phyloP scores from a whole-genome alignment of 2,888 invertebrate species.

The Allygus modestus region DNA sequence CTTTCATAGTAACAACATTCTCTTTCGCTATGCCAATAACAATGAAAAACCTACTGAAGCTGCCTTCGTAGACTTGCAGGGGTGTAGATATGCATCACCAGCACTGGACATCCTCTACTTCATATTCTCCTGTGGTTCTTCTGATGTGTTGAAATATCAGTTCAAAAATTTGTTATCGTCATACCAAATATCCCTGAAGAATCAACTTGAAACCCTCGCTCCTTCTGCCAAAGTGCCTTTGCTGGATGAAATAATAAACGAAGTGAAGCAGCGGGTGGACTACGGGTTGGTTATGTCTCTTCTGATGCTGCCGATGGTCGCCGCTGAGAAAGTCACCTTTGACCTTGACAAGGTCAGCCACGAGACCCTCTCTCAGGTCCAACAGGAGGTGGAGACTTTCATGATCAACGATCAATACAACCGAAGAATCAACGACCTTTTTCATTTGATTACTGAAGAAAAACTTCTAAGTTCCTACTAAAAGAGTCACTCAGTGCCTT shows the following conservation, averaged over 20 bases:
- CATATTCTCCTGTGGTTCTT: conserved; percentile 68
- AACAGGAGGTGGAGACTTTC: not conserved
- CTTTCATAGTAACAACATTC: conserved; percentile 69
- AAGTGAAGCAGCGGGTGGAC: conserved; percentile 65
- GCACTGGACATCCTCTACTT: conserved; percentile 70
- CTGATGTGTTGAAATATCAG: conserved; percentile 67
- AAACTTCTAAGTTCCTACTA: not conserved
- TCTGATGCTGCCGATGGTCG: conserved; percentile 66
- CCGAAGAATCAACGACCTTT: not conserved
- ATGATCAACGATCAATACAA: not conserved
- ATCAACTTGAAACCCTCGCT: conserved; percentile 64
- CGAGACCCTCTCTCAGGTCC: not conserved
- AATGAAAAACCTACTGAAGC: conserved; percentile 60
- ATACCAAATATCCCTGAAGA: conserved; percentile 69
- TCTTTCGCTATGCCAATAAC: conserved; percentile 64
- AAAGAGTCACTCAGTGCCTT: conserved; percentile 17
- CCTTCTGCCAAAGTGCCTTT: conserved; percentile 64
- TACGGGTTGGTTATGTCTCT: conserved; percentile 67
- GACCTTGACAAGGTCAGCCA: not conserved
- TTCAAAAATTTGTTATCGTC: conserved; percentile 68
- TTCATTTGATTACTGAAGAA: not conserved
- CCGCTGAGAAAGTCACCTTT: conserved; percentile 50
- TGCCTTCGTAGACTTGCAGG: conserved; percentile 70
- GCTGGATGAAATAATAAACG: conserved; percentile 58
- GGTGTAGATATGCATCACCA: conserved; percentile 69